phyloP scores from a whole-genome alignment of 2,113 vertebrate species.

The Oreamnos americanus region DNA sequence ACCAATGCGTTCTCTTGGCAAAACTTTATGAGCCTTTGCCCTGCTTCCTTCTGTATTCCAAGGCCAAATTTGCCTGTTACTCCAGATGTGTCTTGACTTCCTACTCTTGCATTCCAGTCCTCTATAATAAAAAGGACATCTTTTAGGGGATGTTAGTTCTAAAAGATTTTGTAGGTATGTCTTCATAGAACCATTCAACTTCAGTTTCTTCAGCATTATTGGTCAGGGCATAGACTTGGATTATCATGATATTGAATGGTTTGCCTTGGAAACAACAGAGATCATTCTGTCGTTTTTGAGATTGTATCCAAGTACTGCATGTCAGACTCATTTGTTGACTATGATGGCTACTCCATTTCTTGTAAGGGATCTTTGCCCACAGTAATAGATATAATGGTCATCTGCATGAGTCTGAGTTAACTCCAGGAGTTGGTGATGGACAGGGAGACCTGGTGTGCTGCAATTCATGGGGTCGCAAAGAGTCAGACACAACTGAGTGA shows the following conservation, averaged over 20 bases:
- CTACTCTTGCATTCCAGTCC: background rate
- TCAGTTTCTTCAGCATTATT: background rate
- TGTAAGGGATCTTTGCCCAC: background rate
- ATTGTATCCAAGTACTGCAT: background rate
- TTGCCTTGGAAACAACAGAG: background rate
- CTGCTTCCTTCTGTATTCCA: background rate
- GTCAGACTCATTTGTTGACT: background rate
- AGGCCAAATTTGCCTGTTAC: background rate
- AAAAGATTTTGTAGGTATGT: background rate
- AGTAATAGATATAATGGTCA: background rate
- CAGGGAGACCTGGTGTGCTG: no score
- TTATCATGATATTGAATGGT: background rate
- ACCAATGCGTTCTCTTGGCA: rapidly evolving
- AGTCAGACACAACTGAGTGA: rapidly evolving
- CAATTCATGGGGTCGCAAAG: no score
- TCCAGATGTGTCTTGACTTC: background rate
- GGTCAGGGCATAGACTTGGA: background rate
- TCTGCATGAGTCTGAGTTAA: background rate
- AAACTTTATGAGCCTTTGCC: background rate
- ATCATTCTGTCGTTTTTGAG: background rate
- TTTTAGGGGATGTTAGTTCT: background rate
- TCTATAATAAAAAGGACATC: background rate
- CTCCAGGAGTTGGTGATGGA: no score
- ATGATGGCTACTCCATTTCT: background rate
- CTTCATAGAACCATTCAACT: background rate